Evolutionary conservation across 1,140 invertebrate genomes (phyloP).

Genomic region (Brachionus plicatilis): DNA sequence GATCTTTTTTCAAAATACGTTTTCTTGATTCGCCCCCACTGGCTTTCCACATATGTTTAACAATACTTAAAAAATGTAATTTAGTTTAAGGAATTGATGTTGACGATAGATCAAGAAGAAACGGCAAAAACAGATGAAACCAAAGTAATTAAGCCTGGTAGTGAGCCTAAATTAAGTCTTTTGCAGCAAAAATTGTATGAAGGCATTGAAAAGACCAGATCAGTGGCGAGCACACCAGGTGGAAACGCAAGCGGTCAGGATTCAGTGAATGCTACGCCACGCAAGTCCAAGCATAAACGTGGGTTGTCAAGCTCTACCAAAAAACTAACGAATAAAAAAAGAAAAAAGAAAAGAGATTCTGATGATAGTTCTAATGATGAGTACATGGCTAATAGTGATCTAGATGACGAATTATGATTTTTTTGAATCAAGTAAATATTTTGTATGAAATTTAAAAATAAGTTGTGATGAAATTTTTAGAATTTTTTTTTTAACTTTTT

Average conservation of each 20-base stretch:
- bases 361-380: conserved; percentile 16
- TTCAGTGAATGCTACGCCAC: not conserved
- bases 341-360: conserved; percentile 16
- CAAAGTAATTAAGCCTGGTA: not conserved
- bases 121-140: not conserved
- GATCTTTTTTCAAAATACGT: no score
- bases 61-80: not conserved
- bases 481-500: not conserved
- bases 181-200: conserved; percentile 20
- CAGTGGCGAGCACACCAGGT: not conserved
- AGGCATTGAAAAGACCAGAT: conserved; percentile 15
- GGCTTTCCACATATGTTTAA: not conserved
- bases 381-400: not conserved
- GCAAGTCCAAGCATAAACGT: not conserved
- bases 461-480: not conserved
- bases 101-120: conserved; percentile 30
- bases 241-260: not conserved
- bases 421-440: not conserved
- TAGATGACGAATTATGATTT: not conserved
- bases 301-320: not conserved
- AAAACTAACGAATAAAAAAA: not conserved
- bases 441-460: not conserved
- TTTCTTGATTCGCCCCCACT: no score
- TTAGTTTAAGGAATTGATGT: conserved; percentile 24
- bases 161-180: not conserved